Conservation (phyloP, 2,888 invertebrate genomes). For the Eupithecia vulgata region DNA sequence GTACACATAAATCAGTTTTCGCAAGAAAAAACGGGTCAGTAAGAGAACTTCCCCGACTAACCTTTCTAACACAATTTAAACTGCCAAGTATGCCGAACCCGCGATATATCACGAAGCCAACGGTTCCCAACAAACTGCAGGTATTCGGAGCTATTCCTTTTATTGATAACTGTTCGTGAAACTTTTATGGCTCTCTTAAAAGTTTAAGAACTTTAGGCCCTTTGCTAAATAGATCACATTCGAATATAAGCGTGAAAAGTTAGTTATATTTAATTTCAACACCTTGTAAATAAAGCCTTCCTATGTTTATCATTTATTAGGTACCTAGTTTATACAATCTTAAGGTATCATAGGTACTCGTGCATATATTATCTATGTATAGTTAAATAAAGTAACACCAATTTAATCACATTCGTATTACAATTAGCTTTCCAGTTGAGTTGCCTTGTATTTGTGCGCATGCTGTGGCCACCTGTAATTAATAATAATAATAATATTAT, state of each 20-base stretch:
- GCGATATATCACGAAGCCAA: conserved; percentile 13
- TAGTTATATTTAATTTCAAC: background rate
- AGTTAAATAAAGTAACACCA: too few species aligned
- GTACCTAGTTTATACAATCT: too few species aligned
- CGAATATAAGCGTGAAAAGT: background rate
- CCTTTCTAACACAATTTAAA: conserved; percentile 12
- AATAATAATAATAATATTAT: too few species aligned
- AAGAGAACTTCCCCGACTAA: background rate
- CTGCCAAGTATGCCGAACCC: conserved; percentile 19
- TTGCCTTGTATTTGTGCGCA: too few species aligned
- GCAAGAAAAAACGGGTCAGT: background rate
- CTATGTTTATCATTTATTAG: background rate
- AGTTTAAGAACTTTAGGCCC: conserved; percentile 13
- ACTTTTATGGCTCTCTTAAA: conserved; percentile 9
- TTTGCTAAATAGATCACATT: background rate
- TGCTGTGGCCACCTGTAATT: too few species aligned
- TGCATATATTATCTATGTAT: too few species aligned
- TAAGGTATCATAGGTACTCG: too few species aligned
- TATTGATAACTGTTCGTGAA: conserved; percentile 18
- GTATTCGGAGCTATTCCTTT: conserved; percentile 18
- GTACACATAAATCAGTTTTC: conserved; percentile 7
- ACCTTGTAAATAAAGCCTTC: background rate
- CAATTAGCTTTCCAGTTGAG: too few species aligned
- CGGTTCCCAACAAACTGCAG: conserved; percentile 13
- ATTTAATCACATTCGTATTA: too few species aligned